These are phyloP conservation scores for Cephus cinctus DNA, from an alignment of 1,140 invertebrate genomes.

Conservation along the genomic window DNA sequence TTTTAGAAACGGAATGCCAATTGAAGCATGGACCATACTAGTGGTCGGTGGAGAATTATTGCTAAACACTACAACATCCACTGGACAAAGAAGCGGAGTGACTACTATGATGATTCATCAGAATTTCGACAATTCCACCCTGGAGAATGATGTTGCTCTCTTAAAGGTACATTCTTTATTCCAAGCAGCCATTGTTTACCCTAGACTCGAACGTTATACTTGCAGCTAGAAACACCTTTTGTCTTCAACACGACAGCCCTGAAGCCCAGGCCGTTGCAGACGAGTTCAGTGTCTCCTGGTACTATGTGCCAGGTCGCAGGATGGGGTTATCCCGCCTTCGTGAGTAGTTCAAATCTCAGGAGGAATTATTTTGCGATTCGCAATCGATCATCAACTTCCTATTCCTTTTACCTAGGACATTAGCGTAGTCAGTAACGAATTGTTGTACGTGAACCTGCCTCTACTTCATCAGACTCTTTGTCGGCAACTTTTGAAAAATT, in stretches of 20 bases:
- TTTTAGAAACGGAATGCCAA: background rate
- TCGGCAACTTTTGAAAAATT: constrained; percentile 29
- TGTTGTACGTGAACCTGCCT: constrained; percentile 51
- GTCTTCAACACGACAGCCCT: constrained; percentile 11
- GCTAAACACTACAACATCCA: constrained; percentile 1
- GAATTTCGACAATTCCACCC: constrained; percentile 7
- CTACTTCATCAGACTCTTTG: constrained; percentile 39
- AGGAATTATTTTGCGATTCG: background rate
- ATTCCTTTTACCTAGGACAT: constrained; percentile 19
- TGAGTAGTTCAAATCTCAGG: constrained; percentile 11
- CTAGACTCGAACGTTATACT: constrained; percentile 1
- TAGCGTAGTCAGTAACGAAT: constrained; percentile 16
- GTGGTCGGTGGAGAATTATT: constrained; percentile 33
- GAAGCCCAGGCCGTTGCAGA: constrained; percentile 2
- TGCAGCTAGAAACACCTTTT: constrained; percentile 23
- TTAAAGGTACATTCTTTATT: constrained; percentile 25
- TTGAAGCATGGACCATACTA: constrained; percentile 24
- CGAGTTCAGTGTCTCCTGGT: background rate
- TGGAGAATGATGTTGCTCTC: constrained; percentile 38
- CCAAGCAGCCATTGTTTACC: background rate
- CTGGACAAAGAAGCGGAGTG: constrained; percentile 25
- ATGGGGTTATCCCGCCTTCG: constrained; percentile 46
- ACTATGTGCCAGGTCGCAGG: constrained; percentile 45
- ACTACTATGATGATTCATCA: constrained; percentile 23
- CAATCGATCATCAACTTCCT: background rate